Evolutionary conservation across 2,113 vertebrate species (phyloP), one percentile per base, ranked within the genome.

Genomic region (Pelodiscus sinensis): DNA sequence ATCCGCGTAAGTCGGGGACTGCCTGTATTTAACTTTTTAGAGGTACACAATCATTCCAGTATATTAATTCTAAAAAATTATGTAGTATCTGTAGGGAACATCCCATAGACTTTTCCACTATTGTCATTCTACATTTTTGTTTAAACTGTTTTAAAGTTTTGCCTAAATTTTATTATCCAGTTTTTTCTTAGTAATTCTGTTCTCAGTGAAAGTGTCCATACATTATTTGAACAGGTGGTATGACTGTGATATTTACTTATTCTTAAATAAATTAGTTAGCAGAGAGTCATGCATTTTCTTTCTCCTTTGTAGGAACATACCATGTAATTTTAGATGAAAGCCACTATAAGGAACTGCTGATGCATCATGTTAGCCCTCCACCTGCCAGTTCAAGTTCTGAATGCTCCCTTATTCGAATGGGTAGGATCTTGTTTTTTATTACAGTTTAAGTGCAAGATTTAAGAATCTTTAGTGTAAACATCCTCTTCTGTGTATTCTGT

Each of bases 391-490:
- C 98, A 50, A 98, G 97, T 50, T 99, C 99, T 4, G 99, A 99
- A 90, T 99, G 99, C 92, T 99, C 99, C 27, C 98, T 99, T 79
- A 99, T 99, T 97, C 99, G 99, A 79, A 99, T 99, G 99, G 99
- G 99, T 99, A 97, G 87, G 98, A 95, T 65, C 68, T 56, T 3
- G 8, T 83, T 94, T 92, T 88, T 92, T 88, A n/a, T 83, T 80
- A 1, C 80, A 89, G 24, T 85, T 27, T 2, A 87, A 35, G 16
- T 9, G 5, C 0, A 5, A 90, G 14, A 57, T 82, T 21, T 86
- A 3, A 2, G 1, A 12, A 12, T 71, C 38, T 68, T 68, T 68
- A 31, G 15, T 68, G 62, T n/a, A 44, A n/a, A n/a, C 62, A 51
- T 82, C 79, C 79, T 38, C 35, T 89, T 81, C 89, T 82, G 31